Percentiles rank a stretch among this genome's conserved stretches.
phyloP scores from a whole-genome alignment of 1,140 invertebrate species.

The Drosophila aff. region DNA sequence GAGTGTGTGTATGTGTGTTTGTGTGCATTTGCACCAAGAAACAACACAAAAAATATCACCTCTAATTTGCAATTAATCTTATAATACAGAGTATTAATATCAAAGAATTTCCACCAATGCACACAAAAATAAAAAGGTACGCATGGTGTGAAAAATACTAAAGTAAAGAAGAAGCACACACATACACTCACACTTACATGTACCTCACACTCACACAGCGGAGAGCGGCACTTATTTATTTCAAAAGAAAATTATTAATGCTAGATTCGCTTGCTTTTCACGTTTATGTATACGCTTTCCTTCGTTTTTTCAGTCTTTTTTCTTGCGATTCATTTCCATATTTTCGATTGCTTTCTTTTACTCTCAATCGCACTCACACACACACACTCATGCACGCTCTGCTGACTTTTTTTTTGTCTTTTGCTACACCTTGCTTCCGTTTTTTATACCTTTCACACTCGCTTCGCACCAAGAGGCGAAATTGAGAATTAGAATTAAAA shows the following conservation, averaged over 20 bases:
- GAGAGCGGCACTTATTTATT: constrained; percentile 39
- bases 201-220: constrained; percentile 7
- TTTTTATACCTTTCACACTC: constrained; percentile 69
- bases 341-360: constrained; percentile 79
- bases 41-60: constrained; percentile 19
- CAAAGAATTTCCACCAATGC: constrained; percentile 23
- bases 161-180: constrained; percentile 19
- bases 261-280: constrained; percentile 27
- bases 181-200: constrained; percentile 13
- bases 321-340: constrained; percentile 66
- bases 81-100: constrained; percentile 18
- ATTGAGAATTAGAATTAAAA: constrained; percentile 24
- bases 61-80: constrained; percentile 27
- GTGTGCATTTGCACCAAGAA: constrained; percentile 6
- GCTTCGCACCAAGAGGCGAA: constrained; percentile 39
- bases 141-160: constrained; percentile 47
- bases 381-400: constrained; percentile 57
- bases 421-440: constrained; percentile 79
- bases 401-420: constrained; percentile 69
- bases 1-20: constrained; percentile 8
- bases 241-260: constrained; percentile 28
- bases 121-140: constrained; percentile 25
- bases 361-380: constrained; percentile 59
- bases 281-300: constrained; percentile 61
- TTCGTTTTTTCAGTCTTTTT: constrained; percentile 64